These are phyloP conservation scores for Lamellibrachia columna DNA, from an alignment of 2,888 invertebrate species.

Conservation along the genomic window DNA sequence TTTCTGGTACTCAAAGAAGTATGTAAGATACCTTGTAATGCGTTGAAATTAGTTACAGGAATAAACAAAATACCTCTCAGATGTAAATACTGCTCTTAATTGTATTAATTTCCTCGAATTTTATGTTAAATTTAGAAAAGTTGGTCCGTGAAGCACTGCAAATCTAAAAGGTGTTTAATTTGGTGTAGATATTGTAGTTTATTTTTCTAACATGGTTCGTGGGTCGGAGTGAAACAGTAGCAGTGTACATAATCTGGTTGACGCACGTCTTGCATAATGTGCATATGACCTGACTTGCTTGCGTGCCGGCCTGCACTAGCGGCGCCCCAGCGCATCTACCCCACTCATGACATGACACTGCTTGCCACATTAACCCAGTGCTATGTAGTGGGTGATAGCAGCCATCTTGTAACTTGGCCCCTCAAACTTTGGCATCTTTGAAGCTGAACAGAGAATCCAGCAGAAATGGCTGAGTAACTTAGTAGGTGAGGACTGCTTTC, in stretches of 20 bases:
- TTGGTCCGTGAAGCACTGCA: not conserved
- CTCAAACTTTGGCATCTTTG: not conserved
- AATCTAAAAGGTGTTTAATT: not conserved
- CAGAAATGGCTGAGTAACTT: not conserved
- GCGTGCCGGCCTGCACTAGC: not conserved
- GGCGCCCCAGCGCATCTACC: not conserved
- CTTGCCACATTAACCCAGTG: constrained; percentile 9
- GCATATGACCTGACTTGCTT: constrained; percentile 16
- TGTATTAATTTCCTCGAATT: not conserved
- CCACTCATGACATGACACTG: constrained; percentile 4
- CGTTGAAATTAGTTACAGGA: not conserved
- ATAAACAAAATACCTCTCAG: not conserved
- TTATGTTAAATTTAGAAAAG: not conserved
- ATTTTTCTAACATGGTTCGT: not conserved
- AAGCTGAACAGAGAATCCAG: constrained; percentile 8
- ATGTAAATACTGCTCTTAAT: not conserved
- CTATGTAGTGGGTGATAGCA: constrained; percentile 16
- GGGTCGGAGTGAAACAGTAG: not conserved
- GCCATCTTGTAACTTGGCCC: constrained; percentile 6
- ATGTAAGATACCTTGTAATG: not conserved
- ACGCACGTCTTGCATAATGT: not conserved
- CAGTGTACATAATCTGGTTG: not conserved
- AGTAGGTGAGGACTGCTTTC: not conserved
- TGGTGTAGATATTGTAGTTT: not conserved
- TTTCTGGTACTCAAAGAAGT: not conserved